These are phyloP conservation scores for Sycophila sp. DNA, from an alignment of 1,140 invertebrate genomes.

Conservation along the genomic window DNA sequence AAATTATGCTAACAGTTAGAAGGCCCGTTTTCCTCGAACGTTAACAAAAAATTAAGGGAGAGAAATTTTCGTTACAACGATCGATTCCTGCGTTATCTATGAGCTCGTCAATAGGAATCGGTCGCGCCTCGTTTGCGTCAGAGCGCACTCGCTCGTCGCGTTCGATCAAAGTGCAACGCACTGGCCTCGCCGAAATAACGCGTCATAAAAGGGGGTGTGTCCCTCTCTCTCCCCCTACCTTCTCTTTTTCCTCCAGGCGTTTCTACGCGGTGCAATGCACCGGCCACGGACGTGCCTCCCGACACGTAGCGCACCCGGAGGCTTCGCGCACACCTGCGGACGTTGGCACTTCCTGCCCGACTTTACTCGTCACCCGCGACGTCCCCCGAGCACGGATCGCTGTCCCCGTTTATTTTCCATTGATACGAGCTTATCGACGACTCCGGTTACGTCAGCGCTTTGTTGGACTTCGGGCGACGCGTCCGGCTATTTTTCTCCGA, in stretches of 20 bases:
- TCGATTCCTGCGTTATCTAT: no score
- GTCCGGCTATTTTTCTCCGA: no score
- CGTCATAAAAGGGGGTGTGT: conserved; percentile 17
- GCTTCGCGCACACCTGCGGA: neutral
- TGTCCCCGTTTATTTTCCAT: no score
- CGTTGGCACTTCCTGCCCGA: neutral
- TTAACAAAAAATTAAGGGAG: no score
- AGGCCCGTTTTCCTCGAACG: no score
- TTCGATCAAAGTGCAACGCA: neutral
- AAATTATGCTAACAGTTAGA: no score
- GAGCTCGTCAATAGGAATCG: no score
- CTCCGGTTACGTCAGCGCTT: no score
- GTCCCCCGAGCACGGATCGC: no score
- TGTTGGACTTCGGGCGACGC: no score
- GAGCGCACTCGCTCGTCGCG: neutral
- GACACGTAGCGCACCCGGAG: neutral
- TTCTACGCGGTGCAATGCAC: conserved; percentile 2
- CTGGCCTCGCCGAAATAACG: conserved; percentile 4
- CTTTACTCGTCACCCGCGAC: neutral
- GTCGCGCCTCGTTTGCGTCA: neutral
- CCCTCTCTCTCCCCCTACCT: neutral
- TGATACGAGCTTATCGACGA: no score
- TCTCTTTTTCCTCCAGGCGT: neutral
- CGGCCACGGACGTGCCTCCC: neutral
- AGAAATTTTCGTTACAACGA: no score